These are phyloP conservation scores for Sisyra nigra DNA, from an alignment of 2,888 invertebrate genomes.

Conservation along the genomic window DNA sequence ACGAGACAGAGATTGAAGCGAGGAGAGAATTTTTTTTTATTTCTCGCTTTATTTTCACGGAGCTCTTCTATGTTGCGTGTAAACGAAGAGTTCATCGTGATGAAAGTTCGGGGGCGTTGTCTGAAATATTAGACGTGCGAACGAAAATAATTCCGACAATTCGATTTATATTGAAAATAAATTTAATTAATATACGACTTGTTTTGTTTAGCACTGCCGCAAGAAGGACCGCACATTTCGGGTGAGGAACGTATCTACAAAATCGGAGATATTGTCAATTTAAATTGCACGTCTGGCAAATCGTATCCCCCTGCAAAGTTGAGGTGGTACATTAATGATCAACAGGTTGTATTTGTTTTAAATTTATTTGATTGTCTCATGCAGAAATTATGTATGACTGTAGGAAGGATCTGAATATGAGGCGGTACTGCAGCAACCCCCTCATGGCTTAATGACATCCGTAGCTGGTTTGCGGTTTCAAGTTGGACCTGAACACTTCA, in stretches of 20 bases:
- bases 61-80: too few species aligned
- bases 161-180: too few species aligned
- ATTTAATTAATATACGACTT: neutral
- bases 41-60: too few species aligned
- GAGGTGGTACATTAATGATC: slow-evolving; percentile 33
- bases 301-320: slow-evolving; percentile 31
- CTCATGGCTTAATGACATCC: slow-evolving; percentile 25
- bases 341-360: slow-evolving; percentile 19
- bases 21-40: too few species aligned
- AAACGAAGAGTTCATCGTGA: too few species aligned
- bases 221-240: slow-evolving; percentile 30
- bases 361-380: too few species aligned
- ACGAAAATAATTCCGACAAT: too few species aligned
- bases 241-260: slow-evolving; percentile 31
- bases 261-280: slow-evolving; percentile 30
- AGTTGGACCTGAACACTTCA: slow-evolving; percentile 22
- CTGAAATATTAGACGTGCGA: too few species aligned
- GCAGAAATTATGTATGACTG: neutral
- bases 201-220: slow-evolving; percentile 25
- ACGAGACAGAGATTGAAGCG: too few species aligned
- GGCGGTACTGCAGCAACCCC: slow-evolving; percentile 17
- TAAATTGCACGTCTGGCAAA: slow-evolving; percentile 34
- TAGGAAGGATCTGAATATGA: slow-evolving; percentile 25
- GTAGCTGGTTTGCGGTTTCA: slow-evolving; percentile 26
- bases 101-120: too few species aligned